Evolutionary conservation across 2,797 vertebrate genomes (phyloP).

Genomic region (Gambusia yucatana): DNA sequence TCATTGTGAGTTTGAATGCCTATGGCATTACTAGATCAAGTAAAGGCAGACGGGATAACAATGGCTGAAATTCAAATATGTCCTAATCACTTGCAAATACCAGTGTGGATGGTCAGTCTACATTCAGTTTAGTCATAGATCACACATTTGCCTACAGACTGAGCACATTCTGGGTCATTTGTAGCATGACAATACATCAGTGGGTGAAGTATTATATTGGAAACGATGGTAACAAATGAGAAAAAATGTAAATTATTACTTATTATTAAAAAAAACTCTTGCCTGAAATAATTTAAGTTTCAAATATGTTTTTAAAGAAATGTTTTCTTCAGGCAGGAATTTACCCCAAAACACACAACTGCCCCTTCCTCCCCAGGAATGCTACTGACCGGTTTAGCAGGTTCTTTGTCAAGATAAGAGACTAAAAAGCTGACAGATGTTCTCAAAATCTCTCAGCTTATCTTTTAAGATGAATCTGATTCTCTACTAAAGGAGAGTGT

Average conservation of each 20-base stretch:
- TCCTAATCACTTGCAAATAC: conserved; percentile 51
- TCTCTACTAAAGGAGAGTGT: background rate
- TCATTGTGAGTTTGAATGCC: conserved; percentile 42
- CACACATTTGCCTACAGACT: conserved; percentile 31
- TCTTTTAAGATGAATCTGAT: background rate
- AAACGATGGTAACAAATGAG: conserved; percentile 18
- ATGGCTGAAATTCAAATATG: conserved; percentile 55
- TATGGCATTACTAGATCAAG: conserved; percentile 59
- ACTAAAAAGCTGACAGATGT: background rate
- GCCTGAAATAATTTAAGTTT: background rate
- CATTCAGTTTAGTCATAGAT: conserved; percentile 40
- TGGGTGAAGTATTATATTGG: background rate
- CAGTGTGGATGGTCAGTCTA: conserved; percentile 28
- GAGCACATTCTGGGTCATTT: conserved; percentile 27
- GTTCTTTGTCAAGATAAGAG: background rate
- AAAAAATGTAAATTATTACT: conserved; percentile 5
- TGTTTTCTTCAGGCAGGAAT: background rate
- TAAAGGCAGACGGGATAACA: conserved; percentile 31
- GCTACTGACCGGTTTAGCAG: background rate
- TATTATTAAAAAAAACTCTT: conserved; percentile 1
- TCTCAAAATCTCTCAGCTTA: conserved; percentile 1
- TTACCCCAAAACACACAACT: background rate
- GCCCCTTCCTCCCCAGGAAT: background rate
- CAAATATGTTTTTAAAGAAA: background rate
- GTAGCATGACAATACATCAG: conserved; percentile 20